Evolutionary conservation across 2,797 vertebrate genomes (phyloP).

Genomic region (Balearica regulorum): DNA sequence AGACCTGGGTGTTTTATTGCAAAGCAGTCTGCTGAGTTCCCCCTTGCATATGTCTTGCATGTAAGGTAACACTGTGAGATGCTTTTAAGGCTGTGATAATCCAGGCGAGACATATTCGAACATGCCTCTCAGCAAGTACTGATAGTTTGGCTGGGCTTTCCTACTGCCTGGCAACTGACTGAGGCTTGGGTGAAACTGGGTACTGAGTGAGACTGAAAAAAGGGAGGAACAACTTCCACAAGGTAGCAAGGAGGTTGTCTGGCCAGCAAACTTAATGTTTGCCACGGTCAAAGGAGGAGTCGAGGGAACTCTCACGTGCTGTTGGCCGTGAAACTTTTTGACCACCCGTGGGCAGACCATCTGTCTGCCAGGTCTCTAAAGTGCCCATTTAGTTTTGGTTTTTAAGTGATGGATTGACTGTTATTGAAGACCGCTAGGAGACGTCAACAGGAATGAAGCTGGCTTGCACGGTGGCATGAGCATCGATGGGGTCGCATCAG

Average conservation of each 20-base stretch:
- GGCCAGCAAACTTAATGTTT: neutral
- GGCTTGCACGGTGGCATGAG: neutral
- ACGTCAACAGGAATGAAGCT: neutral
- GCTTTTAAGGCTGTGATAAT: neutral
- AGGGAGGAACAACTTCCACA: neutral
- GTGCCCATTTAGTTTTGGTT: rapidly evolving
- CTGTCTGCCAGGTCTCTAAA: neutral
- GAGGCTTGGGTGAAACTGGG: neutral
- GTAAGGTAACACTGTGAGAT: neutral
- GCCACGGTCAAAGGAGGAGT: neutral
- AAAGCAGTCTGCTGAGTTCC: neutral
- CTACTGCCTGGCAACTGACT: neutral
- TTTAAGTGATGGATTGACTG: neutral
- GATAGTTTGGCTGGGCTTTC: neutral
- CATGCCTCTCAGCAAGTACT: neutral
- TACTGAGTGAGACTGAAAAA: neutral
- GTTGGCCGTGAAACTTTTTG: neutral
- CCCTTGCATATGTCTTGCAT: rapidly evolving
- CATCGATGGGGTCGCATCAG: neutral
- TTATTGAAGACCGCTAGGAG: neutral
- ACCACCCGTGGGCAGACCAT: rapidly evolving
- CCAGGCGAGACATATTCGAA: neutral
- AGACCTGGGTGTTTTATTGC: neutral
- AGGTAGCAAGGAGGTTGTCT: neutral
- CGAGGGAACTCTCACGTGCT: neutral